Conservation (phyloP, 2,797 vertebrate species). For the Paratrypauchen microcephalus region DNA sequence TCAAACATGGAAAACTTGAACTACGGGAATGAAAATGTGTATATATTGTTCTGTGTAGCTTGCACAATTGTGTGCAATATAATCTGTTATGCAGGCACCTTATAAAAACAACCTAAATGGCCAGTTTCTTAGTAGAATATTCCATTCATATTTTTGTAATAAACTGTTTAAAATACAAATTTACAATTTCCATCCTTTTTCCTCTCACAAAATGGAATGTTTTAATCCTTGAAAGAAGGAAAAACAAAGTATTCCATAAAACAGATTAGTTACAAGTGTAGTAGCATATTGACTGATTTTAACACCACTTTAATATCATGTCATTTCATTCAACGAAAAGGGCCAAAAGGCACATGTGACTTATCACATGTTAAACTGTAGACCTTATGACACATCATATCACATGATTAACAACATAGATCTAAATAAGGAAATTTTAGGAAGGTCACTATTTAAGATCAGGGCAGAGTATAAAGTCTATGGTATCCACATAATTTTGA, state of each 20-base stretch:
- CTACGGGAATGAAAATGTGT: conserved; percentile 51
- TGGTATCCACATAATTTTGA: background rate
- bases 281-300: background rate
- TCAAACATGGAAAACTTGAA: conserved; percentile 86
- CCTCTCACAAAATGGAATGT: background rate
- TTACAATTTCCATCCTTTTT: background rate
- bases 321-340: background rate
- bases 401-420: conserved; percentile 5
- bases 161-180: background rate
- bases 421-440: background rate
- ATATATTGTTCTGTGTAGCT: background rate
- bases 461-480: background rate
- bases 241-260: background rate
- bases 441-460: background rate
- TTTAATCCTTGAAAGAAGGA: too few relatives aligned
- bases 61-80: conserved; percentile 18
- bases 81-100: background rate
- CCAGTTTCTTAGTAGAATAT: conserved; percentile 6
- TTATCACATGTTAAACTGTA: conserved; percentile 4
- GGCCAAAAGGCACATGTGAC: conserved; percentile 11
- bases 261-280: too few relatives aligned
- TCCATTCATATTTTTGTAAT: conserved; percentile 8
- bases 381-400: background rate
- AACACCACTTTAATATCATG: background rate
- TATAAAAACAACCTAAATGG: background rate